A percentile compares a stretch with the other conserved stretches of the same genome.
phyloP scores from a whole-genome alignment of 2,797 vertebrate genomes.

The Cyprinodon diabolis region DNA sequence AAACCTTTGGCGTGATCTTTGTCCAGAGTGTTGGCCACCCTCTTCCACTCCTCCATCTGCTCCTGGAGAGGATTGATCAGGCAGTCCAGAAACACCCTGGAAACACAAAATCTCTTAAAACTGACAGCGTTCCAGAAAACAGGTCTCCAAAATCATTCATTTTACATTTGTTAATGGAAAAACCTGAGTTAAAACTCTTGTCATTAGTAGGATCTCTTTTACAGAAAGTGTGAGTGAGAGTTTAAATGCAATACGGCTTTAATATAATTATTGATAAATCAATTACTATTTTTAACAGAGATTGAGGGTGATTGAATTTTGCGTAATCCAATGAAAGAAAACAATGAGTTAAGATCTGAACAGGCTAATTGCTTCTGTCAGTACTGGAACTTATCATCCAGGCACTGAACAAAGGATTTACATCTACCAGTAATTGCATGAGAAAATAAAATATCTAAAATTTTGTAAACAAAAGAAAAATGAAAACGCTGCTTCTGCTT shows the following conservation, averaged over 20 bases:
- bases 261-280: too few relatives aligned
- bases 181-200: neutral
- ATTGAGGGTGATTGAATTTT: neutral
- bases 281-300: neutral
- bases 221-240: neutral
- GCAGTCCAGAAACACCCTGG: constrained; percentile 92
- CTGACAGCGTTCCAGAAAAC: neutral
- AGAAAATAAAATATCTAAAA: neutral
- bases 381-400: neutral
- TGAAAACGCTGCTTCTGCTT: neutral
- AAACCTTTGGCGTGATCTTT: constrained; percentile 98
- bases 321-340: neutral
- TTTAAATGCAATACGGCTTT: neutral
- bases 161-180: neutral
- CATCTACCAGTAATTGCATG: neutral
- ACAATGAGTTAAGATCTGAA: neutral
- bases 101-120: neutral
- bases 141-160: neutral
- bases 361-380: neutral
- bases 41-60: constrained; percentile 98
- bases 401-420: neutral
- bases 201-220: neutral
- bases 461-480: neutral
- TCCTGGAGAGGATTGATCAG: constrained; percentile 97
- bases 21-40: constrained; percentile 91